Conservation (phyloP, 2,888 invertebrate species). For the Platycheirus albimanus region DNA sequence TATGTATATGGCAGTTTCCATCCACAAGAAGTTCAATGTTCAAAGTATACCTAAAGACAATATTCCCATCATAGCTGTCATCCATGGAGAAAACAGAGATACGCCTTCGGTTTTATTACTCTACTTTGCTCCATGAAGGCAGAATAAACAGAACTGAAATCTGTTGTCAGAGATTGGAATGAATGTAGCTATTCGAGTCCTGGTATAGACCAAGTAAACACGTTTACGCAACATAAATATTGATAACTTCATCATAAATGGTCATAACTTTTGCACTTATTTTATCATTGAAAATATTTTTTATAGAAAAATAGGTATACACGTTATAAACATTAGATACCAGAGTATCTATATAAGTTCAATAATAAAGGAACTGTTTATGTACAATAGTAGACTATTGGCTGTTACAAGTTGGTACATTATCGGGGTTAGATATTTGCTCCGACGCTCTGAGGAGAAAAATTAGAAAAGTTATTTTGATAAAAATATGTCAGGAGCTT, state of each 20-base stretch:
- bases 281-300: constrained; percentile 23
- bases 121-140: constrained; percentile 18
- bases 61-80: constrained; percentile 27
- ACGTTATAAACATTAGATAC: neutral
- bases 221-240: constrained; percentile 34
- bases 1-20: constrained; percentile 21
- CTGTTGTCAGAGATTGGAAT: constrained; percentile 14
- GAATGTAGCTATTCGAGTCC: too few species aligned
- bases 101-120: constrained; percentile 33
- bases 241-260: constrained; percentile 43
- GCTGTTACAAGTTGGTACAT: neutral
- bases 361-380: neutral
- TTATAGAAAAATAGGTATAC: constrained; percentile 12
- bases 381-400: neutral
- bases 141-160: constrained; percentile 16
- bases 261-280: constrained; percentile 37
- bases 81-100: constrained; percentile 27
- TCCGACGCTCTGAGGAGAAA: too few species aligned
- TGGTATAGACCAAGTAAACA: constrained; percentile 8
- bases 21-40: constrained; percentile 1
- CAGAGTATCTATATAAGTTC: neutral
- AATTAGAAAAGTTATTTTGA: too few species aligned
- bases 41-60: constrained; percentile 16
- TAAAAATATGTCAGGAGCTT: too few species aligned
- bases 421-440: too few species aligned